Base-by-base conservation (phyloP, 2,888 invertebrate genomes). In the Leucophenga maculata region DNA sequence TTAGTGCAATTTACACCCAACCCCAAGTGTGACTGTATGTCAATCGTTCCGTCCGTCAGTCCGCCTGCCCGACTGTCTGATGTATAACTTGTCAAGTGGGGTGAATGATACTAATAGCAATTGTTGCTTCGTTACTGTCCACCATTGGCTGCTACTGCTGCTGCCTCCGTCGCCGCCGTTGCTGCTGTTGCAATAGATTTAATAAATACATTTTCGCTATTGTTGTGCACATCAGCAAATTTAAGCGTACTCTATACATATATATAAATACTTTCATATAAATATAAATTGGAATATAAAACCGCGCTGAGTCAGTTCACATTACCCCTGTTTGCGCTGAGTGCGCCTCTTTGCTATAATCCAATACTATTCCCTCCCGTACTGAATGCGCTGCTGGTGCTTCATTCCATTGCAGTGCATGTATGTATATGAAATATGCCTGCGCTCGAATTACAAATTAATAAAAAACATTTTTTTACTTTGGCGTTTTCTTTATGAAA, bases 61-160 rank as follows among this genome's bases (percentile, higher is more conserved):
- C 50, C n/a, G 50, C 14, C 50, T 3, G 54, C n/a, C 50, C 50
- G 50, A 16, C 20, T 16, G 52, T 52, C 83, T 84, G 80, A 83
- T 4, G 4, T 26, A 26, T 26, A 3, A 26, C 85, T 84, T 84
- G 83, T 81, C 72, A 79, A 81, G 85, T 81, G 80, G 80, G 80
- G 80, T 84, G 80, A 81, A 81, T 77, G 80, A 84, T 81, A 84
- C 85, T 80, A 80, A 22, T 50, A 13, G 26, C 22, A 44, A 46
- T 65, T 52, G 50, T 65, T 65, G 44, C 31, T 65, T 22, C 20
- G 8, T 32, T 39, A 39, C 39, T 39, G 39, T 39, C 39, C 39
- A 39, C 8, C 39, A 11, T 11, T 39, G 11, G 11, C 8, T 39
- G 39, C 3, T 39, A 9, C 26, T 13, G 20, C 3, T 39, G 39